Conservation (phyloP, 2,113 vertebrate genomes). For the Tauraco erythrolophus region DNA sequence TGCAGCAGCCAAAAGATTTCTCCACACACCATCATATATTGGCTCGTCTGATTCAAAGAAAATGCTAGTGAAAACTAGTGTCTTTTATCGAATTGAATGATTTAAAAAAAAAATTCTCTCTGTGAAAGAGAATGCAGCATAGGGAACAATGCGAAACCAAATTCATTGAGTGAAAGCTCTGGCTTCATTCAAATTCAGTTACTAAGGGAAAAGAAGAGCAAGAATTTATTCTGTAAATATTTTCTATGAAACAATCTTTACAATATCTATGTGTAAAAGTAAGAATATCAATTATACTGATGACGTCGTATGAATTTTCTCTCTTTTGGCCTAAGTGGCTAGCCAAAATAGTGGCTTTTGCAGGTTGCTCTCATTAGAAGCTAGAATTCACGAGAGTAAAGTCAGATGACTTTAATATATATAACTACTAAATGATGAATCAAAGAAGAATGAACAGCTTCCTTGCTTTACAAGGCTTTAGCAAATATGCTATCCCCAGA, state of each 20-base stretch:
- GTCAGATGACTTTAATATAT: neutral
- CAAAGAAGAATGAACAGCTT: neutral
- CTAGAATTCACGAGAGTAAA: neutral
- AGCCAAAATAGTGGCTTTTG: neutral
- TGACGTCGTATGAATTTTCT: rapidly evolving
- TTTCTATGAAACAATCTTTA: neutral
- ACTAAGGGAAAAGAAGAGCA: neutral
- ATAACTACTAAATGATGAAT: neutral
- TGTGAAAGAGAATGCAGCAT: neutral
- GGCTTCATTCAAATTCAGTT: neutral
- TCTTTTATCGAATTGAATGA: neutral
- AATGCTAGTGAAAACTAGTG: neutral
- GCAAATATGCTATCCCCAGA: neutral
- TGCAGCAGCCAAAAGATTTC: too few species aligned
- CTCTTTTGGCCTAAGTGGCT: neutral
- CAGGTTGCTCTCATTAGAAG: neutral
- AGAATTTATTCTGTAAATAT: neutral
- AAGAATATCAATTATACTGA: neutral
- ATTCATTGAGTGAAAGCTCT: neutral
- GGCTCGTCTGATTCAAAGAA: neutral
- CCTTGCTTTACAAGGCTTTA: neutral
- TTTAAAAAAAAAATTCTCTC: neutral
- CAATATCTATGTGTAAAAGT: neutral
- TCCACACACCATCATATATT: too few species aligned
- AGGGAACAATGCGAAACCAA: neutral